Evolutionary conservation across 2,113 vertebrate species (phyloP).

Genomic region (Stigmatopora nigra): DNA sequence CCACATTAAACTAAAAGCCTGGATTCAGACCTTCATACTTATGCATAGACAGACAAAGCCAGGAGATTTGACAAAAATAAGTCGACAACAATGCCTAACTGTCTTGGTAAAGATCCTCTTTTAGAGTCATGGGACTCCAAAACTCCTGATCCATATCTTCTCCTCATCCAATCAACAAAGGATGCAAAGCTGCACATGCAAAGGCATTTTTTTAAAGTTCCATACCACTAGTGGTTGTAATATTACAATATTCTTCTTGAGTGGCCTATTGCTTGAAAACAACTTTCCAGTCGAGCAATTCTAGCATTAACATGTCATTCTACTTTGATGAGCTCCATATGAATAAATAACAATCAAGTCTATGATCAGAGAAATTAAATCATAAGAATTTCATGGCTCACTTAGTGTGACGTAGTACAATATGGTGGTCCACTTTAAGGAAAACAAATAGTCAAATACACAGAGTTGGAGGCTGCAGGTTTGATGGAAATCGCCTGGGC

Average conservation of each 20-base stretch:
- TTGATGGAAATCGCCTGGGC: conserved; percentile 49
- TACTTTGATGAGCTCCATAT: conserved; percentile 69
- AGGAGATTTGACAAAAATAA: no score
- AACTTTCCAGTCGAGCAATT: conserved; percentile 68
- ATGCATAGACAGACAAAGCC: no score
- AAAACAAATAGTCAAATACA: conserved; percentile 66
- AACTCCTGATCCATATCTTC: conserved; percentile 63
- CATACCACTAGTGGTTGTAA: conserved; percentile 48
- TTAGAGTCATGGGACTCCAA: conserved; percentile 38
- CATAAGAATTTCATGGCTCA: conserved; percentile 62
- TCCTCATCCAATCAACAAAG: conserved; percentile 55
- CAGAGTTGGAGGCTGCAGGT: conserved; percentile 64
- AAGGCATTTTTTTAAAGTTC: conserved; percentile 55
- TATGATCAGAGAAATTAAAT: conserved; percentile 65
- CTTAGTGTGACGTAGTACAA: conserved; percentile 47
- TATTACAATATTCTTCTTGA: conserved; percentile 61
- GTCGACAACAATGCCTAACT: no score
- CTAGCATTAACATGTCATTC: conserved; percentile 66
- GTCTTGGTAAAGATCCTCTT: conserved; percentile 13
- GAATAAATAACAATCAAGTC: conserved; percentile 52
- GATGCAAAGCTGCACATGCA: conserved; percentile 45
- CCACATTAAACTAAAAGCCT: no score
- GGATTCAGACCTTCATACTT: no score
- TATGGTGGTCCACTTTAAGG: conserved; percentile 51
- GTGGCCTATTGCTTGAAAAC: conserved; percentile 46